These are phyloP conservation scores for Troides helena DNA, from an alignment of 2,888 invertebrate species.

Conservation along the genomic window DNA sequence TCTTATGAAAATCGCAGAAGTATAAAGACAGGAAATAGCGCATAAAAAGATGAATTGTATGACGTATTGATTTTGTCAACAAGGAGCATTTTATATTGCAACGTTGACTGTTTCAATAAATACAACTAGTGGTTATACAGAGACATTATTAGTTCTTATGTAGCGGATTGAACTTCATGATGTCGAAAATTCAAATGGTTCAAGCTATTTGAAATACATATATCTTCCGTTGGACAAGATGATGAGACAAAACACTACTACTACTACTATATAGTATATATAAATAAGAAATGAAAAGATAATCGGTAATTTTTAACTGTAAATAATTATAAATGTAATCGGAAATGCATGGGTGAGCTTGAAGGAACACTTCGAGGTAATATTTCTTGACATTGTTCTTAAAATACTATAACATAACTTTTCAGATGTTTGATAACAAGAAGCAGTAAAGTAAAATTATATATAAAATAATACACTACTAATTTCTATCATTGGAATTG, in stretches of 20 bases:
- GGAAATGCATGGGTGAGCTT: too few species aligned
- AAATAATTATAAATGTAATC: too few species aligned
- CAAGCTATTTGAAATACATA: too few species aligned
- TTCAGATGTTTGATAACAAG: not conserved
- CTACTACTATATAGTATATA: too few species aligned
- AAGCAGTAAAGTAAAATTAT: not conserved
- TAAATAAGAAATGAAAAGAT: too few species aligned
- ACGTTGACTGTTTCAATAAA: not conserved
- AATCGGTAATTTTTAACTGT: too few species aligned
- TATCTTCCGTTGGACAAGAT: too few species aligned
- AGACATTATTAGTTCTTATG: not conserved
- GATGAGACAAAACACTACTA: too few species aligned
- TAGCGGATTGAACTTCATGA: too few species aligned
- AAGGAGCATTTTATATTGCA: conserved; percentile 9
- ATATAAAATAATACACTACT: not conserved
- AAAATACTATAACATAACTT: not conserved
- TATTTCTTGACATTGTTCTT: too few species aligned
- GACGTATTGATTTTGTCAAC: conserved; percentile 12
- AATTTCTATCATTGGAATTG: not conserved
- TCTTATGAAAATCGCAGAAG: conserved; percentile 14
- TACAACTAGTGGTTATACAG: not conserved
- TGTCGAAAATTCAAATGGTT: too few species aligned
- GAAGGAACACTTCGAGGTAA: too few species aligned
- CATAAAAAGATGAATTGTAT: conserved; percentile 14
- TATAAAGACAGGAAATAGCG: conserved; percentile 18